These are phyloP conservation scores for Platalea minor DNA, from an alignment of 2,797 vertebrate genomes.

Conservation along the genomic window DNA sequence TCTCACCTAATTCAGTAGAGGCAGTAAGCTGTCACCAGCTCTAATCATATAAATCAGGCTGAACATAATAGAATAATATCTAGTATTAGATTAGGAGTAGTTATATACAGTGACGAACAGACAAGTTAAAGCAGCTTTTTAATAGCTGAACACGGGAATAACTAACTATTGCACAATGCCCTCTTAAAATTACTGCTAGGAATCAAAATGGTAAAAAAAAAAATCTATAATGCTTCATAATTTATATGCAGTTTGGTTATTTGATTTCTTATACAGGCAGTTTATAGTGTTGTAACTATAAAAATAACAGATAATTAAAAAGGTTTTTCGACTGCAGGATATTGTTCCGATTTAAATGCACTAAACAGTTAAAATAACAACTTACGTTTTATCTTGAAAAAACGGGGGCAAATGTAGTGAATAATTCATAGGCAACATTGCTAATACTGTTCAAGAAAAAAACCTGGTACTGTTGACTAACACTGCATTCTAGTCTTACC, in stretches of 20 bases:
- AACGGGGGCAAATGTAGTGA: conserved; percentile 57
- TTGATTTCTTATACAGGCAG: conserved; percentile 76
- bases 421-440: conserved; percentile 40
- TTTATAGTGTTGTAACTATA: conserved; percentile 76
- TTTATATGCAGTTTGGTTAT: conserved; percentile 74
- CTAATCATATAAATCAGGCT: conserved; percentile 69
- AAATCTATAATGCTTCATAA: conserved; percentile 72
- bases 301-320: conserved; percentile 62
- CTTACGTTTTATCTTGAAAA: conserved; percentile 3
- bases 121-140: conserved; percentile 81
- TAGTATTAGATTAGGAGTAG: conserved; percentile 77
- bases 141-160: conserved; percentile 77
- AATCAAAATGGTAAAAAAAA: conserved; percentile 68
- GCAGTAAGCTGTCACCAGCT: conserved; percentile 76
- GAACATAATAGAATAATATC: conserved; percentile 74
- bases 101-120: conserved; percentile 79
- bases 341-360: conserved; percentile 60
- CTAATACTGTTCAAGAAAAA: conserved; percentile 57
- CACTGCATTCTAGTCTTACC: conserved; percentile 57
- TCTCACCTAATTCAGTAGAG: conserved; percentile 73
- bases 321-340: conserved; percentile 65
- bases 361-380: conserved; percentile 64
- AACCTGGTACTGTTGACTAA: conserved; percentile 54
- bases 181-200: conserved; percentile 80
- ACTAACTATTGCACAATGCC: conserved; percentile 86